A percentile compares a stretch with the other conserved stretches of the same genome.
Conservation (phyloP, 2,888 invertebrate species). For the Ctenicera cuprea region DNA sequence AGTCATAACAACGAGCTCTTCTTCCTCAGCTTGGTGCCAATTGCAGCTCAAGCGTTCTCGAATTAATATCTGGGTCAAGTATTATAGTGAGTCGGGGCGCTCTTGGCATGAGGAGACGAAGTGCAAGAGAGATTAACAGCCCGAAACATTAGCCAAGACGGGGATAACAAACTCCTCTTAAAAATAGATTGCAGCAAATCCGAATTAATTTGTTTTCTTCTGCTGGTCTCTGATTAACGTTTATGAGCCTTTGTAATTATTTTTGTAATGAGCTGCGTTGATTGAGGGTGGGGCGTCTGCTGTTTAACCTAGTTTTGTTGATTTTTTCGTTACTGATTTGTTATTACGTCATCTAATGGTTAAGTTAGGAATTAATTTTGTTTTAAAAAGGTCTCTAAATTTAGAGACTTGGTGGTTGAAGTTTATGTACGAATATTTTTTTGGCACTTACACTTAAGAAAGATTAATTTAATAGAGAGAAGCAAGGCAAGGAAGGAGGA, state of each 20-base stretch:
- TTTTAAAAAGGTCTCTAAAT: no score
- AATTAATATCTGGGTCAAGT: conserved; percentile 23
- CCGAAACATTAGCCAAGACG: conserved; percentile 19
- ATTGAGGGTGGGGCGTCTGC: not conserved
- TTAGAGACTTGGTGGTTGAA: no score
- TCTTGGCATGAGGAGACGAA: not conserved
- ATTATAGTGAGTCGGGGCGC: not conserved
- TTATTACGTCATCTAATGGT: no score
- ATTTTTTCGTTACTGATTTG: no score
- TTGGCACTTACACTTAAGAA: no score
- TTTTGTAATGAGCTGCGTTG: conserved; percentile 3
- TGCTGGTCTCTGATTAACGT: not conserved
- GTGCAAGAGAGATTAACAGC: conserved; percentile 12
- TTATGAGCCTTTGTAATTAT: conserved; percentile 5
- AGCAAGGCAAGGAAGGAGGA: no score
- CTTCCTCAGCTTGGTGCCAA: conserved; percentile 11
- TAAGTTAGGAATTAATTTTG: no score
- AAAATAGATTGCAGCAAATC: conserved; percentile 11
- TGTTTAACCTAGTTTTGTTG: no score
- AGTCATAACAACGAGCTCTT: not conserved
- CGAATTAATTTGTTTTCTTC: not conserved
- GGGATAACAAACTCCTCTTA: conserved; percentile 3
- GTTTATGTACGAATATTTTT: no score
- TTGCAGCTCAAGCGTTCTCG: conserved; percentile 6
- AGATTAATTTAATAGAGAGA: no score